Base-by-base conservation (phyloP, 2,888 invertebrate genomes). In the Panorpa germanica region DNA sequence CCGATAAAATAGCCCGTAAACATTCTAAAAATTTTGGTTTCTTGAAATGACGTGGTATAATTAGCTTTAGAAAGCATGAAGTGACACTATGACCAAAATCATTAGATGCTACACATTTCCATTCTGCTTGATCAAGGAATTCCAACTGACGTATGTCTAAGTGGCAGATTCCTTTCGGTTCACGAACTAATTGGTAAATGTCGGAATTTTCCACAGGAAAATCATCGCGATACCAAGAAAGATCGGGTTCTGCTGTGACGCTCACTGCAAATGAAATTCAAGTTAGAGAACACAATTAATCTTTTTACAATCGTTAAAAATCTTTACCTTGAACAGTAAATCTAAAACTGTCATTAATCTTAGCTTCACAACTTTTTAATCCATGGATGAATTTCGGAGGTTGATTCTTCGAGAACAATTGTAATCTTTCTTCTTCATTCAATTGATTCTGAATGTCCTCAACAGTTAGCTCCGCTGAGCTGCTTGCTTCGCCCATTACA, bases 391-490 rank as follows among this genome's bases (percentile, higher is more conserved):
- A 86, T 46, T 74, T 75, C 0, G 86, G 86, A 3, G 85, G 83
- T 48, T 80, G 77, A 51, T 78, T 78, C 38, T 65, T 67, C 2
- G 72, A 66, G 41, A 77, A 60, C 19, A 82, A 60, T 43, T 78
- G 76, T 10, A 75, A 55, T 31, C 75, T 67, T 50, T 88, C 86
- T 45, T 85, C 83, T 36, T 85, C 83, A 43, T 80, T 85, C 29
- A 86, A 49, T 48, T 86, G 85, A 50, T 78, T 82, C 46, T 85
- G 80, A 37, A 88, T 86, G 45, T 88, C 88, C 53, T 88, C 86
- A 1, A 88, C 70, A 0, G 86, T 86, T 17, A 88, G 57, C 41
- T 85, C 82, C 1, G 88, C 85, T 1, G 75, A 73, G 46, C 85
- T 85, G 43, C 70, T 76, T 1, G 80, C 76, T 51, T 82, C 78